Conservation (phyloP, 1,140 invertebrate species). For the Caenorhabditis remanei region DNA sequence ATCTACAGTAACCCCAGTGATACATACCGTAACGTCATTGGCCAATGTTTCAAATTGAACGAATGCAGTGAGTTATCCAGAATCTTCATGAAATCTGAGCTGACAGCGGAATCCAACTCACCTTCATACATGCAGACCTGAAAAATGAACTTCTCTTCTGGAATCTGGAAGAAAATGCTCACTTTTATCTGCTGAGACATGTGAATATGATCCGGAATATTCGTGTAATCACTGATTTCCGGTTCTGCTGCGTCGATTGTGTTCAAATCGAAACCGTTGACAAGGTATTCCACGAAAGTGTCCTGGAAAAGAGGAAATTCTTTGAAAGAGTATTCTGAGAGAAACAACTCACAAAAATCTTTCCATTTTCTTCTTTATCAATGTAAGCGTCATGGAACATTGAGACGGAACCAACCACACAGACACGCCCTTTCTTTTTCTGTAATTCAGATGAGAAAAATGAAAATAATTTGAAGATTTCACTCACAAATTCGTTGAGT, state of each 20-base stretch:
- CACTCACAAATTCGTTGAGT: slow-evolving; percentile 48
- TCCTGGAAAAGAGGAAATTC: slow-evolving; percentile 81
- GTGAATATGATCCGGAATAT: slow-evolving; percentile 89
- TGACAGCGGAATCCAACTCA: slow-evolving; percentile 80
- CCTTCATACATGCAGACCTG: slow-evolving; percentile 87
- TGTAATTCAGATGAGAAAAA: slow-evolving; percentile 56
- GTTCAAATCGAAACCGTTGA: slow-evolving; percentile 83
- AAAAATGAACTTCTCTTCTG: slow-evolving; percentile 82
- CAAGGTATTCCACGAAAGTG: slow-evolving; percentile 88
- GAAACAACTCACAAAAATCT: slow-evolving; percentile 81
- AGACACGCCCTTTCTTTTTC: slow-evolving; percentile 79
- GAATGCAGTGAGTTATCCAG: slow-evolving; percentile 90
- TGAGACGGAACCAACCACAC: slow-evolving; percentile 81
- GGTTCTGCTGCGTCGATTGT: slow-evolving; percentile 91
- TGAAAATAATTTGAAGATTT: neutral
- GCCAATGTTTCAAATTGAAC: slow-evolving; percentile 88
- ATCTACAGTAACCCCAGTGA: too few relatives aligned
- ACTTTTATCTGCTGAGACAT: slow-evolving; percentile 86
- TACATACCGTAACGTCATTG: slow-evolving; percentile 85
- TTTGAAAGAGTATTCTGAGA: neutral
- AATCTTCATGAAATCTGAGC: slow-evolving; percentile 84
- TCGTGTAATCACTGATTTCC: slow-evolving; percentile 91
- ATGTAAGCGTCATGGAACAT: slow-evolving; percentile 86
- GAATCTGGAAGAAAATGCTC: slow-evolving; percentile 83
- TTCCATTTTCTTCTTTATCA: slow-evolving; percentile 93